Evolutionary conservation across 1,140 invertebrate species (phyloP), one percentile per base, ranked within the genome.

Genomic region (Neodiprion pinetum): DNA sequence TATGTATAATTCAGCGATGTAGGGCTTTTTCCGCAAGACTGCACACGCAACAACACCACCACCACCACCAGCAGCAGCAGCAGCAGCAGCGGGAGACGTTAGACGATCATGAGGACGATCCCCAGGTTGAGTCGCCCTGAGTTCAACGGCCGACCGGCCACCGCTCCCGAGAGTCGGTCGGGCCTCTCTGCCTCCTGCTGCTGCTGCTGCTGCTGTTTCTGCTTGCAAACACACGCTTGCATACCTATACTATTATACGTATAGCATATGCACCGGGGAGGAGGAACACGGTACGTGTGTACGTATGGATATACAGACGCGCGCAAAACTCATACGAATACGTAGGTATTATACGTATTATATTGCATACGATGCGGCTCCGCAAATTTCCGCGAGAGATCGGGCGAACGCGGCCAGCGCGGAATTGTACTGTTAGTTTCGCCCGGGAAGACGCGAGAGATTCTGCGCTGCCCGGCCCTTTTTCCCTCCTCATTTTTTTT

Each of bases 81-180:
- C 28, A 40, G 5, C 28, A 40, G 28, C 28, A 40, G 28, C 28
- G 28, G 28, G 28, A 40, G 28, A 40, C 28, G 28, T 40, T 40
- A 40, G 28, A 40, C 28, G 28, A 40, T 40, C 28, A 40, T 40
- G 86, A 81, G 81, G 86, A 87, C 86, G 87, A 88, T 87, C 87
- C 85, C 85, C 86, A 87, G 85, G 87, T 87, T 88, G 87, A 88
- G 84, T 86, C 85, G 86, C 86, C 86, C 86, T 86, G 86, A 77
- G 87, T 88, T 87, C 87, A 88, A 87, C 80, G 87, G 86, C 85
- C 87, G 87, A 83, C 71, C 85, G 87, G 85, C 83, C 87, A 88
- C 86, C 87, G 86, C 87, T 86, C 87, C 85, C 86, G 84, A 87
- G 84, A 5, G 5, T 78, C 67, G 61, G 17, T 53, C 50, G n/a